These are phyloP conservation scores for Abrostola tripartita DNA, from an alignment of 2,888 invertebrate species.

Conservation along the genomic window DNA sequence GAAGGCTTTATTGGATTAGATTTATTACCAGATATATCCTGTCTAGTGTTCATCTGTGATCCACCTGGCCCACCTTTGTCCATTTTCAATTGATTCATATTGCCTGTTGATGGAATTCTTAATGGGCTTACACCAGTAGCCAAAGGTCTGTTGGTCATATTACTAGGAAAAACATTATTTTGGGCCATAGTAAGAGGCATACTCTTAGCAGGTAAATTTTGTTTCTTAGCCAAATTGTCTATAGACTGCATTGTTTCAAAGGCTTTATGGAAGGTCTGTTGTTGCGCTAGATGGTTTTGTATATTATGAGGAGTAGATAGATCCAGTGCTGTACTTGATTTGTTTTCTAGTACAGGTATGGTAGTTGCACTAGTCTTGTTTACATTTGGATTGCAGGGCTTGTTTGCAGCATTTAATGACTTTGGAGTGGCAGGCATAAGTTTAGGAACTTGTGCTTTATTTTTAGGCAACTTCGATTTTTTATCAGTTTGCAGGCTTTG, in stretches of 20 bases:
- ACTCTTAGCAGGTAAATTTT: conserved; percentile 77
- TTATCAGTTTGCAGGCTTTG: conserved; percentile 81
- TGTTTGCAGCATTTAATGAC: conserved; percentile 76
- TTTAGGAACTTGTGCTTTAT: conserved; percentile 84
- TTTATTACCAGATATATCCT: conserved; percentile 69
- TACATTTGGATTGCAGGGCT: conserved; percentile 65
- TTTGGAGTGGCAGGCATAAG: conserved; percentile 81
- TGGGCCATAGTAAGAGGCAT: conserved; percentile 70
- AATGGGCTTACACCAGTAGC: conserved; percentile 67
- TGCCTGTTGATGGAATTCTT: conserved; percentile 75
- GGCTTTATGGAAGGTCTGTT: conserved; percentile 78
- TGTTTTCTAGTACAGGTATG: conserved; percentile 65
- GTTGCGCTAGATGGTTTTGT: conserved; percentile 78
- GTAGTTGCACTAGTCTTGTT: conserved; percentile 65
- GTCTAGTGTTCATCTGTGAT: conserved; percentile 66
- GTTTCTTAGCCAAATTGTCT: conserved; percentile 85
- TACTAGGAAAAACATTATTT: conserved; percentile 71
- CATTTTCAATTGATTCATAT: conserved; percentile 73
- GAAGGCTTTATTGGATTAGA: conserved; percentile 67
- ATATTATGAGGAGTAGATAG: conserved; percentile 83
- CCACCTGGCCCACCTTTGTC: conserved; percentile 70
- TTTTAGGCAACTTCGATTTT: conserved; percentile 81
- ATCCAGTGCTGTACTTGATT: conserved; percentile 81
- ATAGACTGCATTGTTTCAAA: conserved; percentile 87
- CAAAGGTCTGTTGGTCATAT: conserved; percentile 70